Evolutionary conservation across 92 coral and sea anemone genomes (phyloP), one percentile per base, ranked within the genome.

Genomic region (Paragorgia papillata): DNA sequence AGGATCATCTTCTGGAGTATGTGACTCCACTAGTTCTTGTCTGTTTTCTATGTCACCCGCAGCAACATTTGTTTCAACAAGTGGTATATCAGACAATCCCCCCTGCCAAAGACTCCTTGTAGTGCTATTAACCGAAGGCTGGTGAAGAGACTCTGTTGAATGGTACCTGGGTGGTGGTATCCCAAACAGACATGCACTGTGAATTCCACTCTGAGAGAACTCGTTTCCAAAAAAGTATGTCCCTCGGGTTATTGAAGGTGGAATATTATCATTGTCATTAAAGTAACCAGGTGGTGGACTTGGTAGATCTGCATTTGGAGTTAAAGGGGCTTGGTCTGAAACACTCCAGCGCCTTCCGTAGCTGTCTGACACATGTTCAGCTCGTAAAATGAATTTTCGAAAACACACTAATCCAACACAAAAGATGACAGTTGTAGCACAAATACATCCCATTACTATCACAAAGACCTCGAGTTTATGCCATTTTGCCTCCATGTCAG

Each of bases 121-220:
- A 21, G 44, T 59, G 27, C 25, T 68, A 32, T 9, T 68, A 46
- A 15, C 53, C 7, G 14, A 28, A n/a, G 50, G 35, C 18, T 29
- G 78, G 14, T 54, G 78, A 71, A 71, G 50, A 6, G 78, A 71
- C 7, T 71, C 78, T 9, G 64, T 71, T 31, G 78, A 71, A 14
- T 50, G 51, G 39, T 71, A 71, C 51, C 63, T 71, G 22, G 78
- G 78, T 21, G 78, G 78, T 0, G 78, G 78, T 4, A 71, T 71
- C 1, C 78, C 78, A 26, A 71, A 71, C 51, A 71, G 22, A 6
- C 48, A 71, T 0, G 78, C 63, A 19, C 50, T 51, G 21, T 71
- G 78, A 24, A 71, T 71, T 28, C 78, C 78, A 51, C 78, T 71
- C 54, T 71, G 78, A 19, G 78, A 71, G 51, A 71, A 71, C 26